Conservation (phyloP, 1,140 invertebrate species). For the Luehdorfia chinensis region DNA sequence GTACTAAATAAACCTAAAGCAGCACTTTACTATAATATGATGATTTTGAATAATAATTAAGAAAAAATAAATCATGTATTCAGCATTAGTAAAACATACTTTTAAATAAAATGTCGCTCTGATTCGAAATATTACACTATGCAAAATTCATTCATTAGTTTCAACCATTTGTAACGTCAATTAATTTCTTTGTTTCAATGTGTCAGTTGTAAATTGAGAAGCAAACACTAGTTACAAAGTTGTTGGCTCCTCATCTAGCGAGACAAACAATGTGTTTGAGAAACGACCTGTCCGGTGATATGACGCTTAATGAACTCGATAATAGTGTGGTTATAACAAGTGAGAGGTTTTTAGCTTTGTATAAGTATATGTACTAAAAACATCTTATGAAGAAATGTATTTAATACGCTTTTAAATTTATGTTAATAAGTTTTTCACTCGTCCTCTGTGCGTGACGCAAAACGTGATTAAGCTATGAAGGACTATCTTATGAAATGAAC, state of each 20-base stretch:
- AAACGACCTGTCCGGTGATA: slow-evolving; percentile 58
- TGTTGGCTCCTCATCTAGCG: slow-evolving; percentile 31
- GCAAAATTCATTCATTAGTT: slow-evolving; percentile 53
- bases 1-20: too few species aligned
- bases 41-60: too few species aligned
- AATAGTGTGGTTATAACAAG: slow-evolving; percentile 51
- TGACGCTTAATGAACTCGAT: slow-evolving; percentile 56
- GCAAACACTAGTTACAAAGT: slow-evolving; percentile 60
- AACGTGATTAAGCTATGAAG: slow-evolving; percentile 1
- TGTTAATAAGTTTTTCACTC: slow-evolving; percentile 6
- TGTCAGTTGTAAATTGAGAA: slow-evolving; percentile 73
- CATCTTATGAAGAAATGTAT: slow-evolving; percentile 6
- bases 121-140: slow-evolving; percentile 29
- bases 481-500: too few species aligned
- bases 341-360: slow-evolving; percentile 32
- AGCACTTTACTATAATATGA: too few species aligned
- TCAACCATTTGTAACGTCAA: slow-evolving; percentile 66
- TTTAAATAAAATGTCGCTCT: neutral
- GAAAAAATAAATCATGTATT: too few species aligned
- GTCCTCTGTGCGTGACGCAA: neutral
- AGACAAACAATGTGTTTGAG: slow-evolving; percentile 62
- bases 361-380: too few species aligned
- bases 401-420: slow-evolving; percentile 13
- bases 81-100: neutral
- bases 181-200: slow-evolving; percentile 73